phyloP scores from a whole-genome alignment of 2,113 vertebrate genomes.

The Lasiurus cinereus region DNA sequence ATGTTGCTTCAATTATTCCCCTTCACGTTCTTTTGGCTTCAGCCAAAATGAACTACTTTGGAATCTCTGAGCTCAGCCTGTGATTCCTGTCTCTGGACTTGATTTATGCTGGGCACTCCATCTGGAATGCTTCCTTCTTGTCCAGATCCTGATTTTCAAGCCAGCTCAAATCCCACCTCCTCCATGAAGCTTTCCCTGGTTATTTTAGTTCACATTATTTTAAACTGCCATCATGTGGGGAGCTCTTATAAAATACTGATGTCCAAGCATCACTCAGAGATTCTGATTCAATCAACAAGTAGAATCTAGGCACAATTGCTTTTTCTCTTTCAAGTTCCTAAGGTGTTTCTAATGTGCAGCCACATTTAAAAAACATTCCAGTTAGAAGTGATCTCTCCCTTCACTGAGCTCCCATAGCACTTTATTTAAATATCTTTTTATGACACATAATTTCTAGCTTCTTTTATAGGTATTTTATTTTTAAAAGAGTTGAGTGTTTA shows the following conservation, averaged over 20 bases:
- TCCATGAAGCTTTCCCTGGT: slow-evolving; percentile 36
- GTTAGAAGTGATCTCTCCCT: background rate
- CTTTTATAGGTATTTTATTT: background rate
- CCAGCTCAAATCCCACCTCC: slow-evolving; percentile 5
- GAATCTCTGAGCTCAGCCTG: slow-evolving; percentile 9
- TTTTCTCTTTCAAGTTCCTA: background rate
- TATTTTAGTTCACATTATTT: background rate
- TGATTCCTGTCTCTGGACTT: slow-evolving; percentile 26
- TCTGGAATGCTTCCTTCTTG: slow-evolving; percentile 2
- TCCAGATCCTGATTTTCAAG: slow-evolving; percentile 58
- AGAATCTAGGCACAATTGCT: background rate
- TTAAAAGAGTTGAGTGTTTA: slow-evolving; percentile 3
- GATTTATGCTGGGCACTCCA: background rate
- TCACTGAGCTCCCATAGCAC: background rate
- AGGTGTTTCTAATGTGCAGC: slow-evolving; percentile 9
- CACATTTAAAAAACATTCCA: background rate
- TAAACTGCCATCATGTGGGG: background rate
- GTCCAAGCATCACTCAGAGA: background rate
- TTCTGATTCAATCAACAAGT: background rate
- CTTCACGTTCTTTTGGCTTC: background rate
- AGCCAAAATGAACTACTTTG: slow-evolving; percentile 47
- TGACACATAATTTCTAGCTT: background rate
- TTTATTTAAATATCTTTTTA: slow-evolving; percentile 31
- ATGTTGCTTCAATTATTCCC: slow-evolving; percentile 17
- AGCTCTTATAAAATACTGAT: background rate